Conservation (phyloP, 2,113 vertebrate species). For the Myrmophylax atrothorax region DNA sequence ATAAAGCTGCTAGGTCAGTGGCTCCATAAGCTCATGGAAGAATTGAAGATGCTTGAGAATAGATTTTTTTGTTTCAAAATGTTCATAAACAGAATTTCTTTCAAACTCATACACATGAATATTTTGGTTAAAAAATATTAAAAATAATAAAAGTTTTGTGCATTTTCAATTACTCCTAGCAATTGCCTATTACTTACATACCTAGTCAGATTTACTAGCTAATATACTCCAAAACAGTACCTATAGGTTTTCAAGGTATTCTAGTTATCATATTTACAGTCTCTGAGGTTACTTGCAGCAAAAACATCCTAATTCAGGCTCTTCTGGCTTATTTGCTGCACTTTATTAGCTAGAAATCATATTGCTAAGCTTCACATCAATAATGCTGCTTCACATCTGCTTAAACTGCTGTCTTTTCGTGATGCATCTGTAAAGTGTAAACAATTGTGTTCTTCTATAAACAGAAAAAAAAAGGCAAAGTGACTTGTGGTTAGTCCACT, state of each 20-base stretch:
- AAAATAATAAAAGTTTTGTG: not conserved
- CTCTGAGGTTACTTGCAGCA: not conserved
- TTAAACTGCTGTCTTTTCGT: not conserved
- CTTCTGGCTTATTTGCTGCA: not conserved
- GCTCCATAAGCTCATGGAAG: not conserved
- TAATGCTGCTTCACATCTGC: not conserved
- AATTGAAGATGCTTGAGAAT: conserved; percentile 1
- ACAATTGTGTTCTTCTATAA: not conserved
- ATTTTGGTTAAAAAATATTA: not conserved
- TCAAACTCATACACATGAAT: not conserved
- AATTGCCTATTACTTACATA: not conserved
- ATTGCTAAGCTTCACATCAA: not conserved
- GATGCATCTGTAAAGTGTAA: not conserved
- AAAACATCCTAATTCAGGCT: not conserved
- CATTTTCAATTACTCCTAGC: not conserved
- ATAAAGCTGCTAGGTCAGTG: not conserved
- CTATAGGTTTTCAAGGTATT: not conserved
- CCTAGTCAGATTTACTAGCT: not conserved
- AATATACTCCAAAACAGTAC: not conserved
- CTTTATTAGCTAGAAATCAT: not conserved
- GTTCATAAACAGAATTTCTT: not conserved
- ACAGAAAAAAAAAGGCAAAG: not conserved
- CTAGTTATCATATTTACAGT: not conserved
- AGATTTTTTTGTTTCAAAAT: not conserved
- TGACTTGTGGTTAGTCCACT: not conserved